Conservation (phyloP, 2,888 invertebrate species). For the Pristionchus maxplancki region DNA sequence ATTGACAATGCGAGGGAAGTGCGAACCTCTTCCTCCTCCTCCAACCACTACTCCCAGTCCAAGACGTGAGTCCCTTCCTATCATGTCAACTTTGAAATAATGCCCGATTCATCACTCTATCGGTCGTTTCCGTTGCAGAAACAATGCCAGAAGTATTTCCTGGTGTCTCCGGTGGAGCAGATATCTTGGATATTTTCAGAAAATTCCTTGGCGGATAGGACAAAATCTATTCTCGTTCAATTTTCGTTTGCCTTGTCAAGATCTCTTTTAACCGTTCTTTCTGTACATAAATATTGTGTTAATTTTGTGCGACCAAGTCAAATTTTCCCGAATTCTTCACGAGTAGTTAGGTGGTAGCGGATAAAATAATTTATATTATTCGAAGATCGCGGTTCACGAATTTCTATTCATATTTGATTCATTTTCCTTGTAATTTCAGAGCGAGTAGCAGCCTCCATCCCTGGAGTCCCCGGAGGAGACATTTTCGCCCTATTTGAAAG, state of each 20-base stretch:
- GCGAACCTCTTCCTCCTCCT: constrained; percentile 69
- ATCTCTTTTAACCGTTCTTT: neutral
- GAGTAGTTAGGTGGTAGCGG: neutral
- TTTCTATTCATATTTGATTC: too few species aligned
- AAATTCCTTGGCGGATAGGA: constrained; percentile 60
- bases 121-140: neutral
- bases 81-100: neutral
- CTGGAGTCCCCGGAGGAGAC: neutral
- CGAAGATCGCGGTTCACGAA: too few species aligned
- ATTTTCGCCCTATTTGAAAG: neutral
- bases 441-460: neutral
- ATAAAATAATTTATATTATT: neutral
- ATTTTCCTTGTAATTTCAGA: neutral
- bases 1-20: constrained; percentile 66
- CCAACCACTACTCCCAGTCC: constrained; percentile 72
- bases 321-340: neutral
- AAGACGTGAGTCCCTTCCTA: constrained; percentile 54
- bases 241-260: neutral
- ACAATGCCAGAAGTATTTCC: neutral
- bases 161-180: too few species aligned
- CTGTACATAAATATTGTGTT: constrained; percentile 14
- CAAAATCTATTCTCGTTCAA: too few species aligned
- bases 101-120: too few species aligned
- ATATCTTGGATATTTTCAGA: constrained; percentile 58
- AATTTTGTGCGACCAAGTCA: neutral